phyloP scores from a whole-genome alignment of 2,113 vertebrate genomes.

The Arvicanthis niloticus region DNA sequence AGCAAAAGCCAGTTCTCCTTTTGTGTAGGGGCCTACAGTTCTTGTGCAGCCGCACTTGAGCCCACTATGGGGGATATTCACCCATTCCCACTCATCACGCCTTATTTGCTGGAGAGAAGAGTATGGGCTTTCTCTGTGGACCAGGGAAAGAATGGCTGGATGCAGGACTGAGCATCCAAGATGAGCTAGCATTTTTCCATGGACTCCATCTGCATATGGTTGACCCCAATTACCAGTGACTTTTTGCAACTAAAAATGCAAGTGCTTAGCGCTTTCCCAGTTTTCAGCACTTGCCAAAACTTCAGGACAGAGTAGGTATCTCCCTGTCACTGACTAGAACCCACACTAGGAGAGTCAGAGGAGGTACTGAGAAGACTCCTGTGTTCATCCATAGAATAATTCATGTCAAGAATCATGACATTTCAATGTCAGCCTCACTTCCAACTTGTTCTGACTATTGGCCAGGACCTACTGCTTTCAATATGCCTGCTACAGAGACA shows the following conservation, averaged over 20 bases:
- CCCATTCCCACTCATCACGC: no score
- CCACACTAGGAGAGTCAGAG: neutral
- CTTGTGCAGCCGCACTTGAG: neutral
- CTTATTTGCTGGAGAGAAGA: neutral
- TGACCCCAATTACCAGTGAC: neutral
- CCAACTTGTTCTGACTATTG: neutral
- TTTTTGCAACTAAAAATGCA: neutral
- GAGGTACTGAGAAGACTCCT: neutral
- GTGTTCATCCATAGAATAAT: neutral
- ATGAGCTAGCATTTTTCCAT: neutral
- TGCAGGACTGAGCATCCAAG: neutral
- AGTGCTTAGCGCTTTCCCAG: neutral
- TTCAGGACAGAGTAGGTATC: neutral
- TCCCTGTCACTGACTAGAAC: neutral
- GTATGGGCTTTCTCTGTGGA: no score
- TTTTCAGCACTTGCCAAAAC: neutral
- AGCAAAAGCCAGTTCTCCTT: neutral
- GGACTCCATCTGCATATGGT: neutral
- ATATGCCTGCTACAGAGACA: neutral
- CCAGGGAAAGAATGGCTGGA: neutral
- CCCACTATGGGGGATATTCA: neutral
- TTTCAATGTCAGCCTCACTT: neutral
- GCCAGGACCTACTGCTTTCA: neutral
- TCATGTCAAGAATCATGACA: neutral
- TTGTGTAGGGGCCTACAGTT: neutral